Conservation (phyloP, 2,888 invertebrate species). For the Fragum sueziense region DNA sequence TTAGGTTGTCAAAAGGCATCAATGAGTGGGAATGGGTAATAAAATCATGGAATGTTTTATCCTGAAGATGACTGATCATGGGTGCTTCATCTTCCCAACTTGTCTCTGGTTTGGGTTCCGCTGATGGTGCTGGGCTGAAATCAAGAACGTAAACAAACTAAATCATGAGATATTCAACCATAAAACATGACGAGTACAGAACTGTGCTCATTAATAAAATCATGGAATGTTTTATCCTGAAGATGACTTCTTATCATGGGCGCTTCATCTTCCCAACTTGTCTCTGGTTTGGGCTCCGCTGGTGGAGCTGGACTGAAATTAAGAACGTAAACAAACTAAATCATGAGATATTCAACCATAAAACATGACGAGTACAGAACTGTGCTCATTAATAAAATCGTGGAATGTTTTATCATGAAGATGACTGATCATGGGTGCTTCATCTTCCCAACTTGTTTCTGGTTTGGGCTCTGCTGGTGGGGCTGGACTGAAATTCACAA, state of each 20-base stretch:
- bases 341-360: constrained; percentile 84
- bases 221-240: constrained; percentile 85
- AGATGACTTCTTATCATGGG: constrained; percentile 92
- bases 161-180: constrained; percentile 78
- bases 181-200: constrained; percentile 94
- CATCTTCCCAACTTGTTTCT: constrained; percentile 89
- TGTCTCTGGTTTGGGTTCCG: constrained; percentile 87
- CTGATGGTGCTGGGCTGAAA: constrained; percentile 84
- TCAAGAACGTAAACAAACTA: not conserved
- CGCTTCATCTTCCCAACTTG: constrained; percentile 90
- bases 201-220: constrained; percentile 85
- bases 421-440: constrained; percentile 90
- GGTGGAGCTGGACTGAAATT: constrained; percentile 83
- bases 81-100: constrained; percentile 91
- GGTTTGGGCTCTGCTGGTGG: constrained; percentile 87
- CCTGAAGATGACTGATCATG: constrained; percentile 91
- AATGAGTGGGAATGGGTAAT: constrained; percentile 58
- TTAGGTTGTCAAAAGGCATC: not conserved
- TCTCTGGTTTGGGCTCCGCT: constrained; percentile 87
- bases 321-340: not conserved
- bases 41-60: constrained; percentile 83
- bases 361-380: constrained; percentile 93
- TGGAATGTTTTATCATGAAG: constrained; percentile 86
- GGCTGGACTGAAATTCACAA: constrained; percentile 82
- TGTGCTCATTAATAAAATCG: constrained; percentile 84